Conservation (phyloP, 1,140 invertebrate genomes). For the Argopecten irradians region DNA sequence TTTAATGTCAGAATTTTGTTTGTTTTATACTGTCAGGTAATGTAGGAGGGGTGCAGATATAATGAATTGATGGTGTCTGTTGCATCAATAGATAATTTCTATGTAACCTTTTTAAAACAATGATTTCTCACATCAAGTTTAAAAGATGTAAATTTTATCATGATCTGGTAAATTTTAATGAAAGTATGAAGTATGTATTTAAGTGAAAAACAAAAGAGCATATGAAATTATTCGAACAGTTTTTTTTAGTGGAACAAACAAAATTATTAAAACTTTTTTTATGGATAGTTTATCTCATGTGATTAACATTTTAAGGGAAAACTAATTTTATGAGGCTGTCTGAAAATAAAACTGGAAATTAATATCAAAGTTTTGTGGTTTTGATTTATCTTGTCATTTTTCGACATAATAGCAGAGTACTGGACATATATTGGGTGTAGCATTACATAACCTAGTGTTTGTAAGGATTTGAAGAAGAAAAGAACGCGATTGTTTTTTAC, state of each 20-base stretch:
- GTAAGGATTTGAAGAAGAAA: no score
- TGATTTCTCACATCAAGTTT: neutral
- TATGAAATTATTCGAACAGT: neutral
- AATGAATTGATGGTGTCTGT: no score
- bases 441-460: no score
- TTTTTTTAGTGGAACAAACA: no score
- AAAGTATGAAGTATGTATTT: neutral
- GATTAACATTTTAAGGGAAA: neutral
- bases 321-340: neutral
- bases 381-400: neutral
- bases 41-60: no score
- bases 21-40: neutral
- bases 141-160: neutral
- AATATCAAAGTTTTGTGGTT: neutral
- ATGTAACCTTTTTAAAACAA: neutral
- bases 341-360: conserved; percentile 1
- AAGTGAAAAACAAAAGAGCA: neutral
- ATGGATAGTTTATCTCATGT: neutral
- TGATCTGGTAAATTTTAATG: neutral
- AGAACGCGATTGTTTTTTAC: no score
- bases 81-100: neutral
- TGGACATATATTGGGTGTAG: no score
- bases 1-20: neutral
- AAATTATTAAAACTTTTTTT: neutral
- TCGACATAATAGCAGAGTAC: no score